phyloP scores from a whole-genome alignment of 2,888 invertebrate species.

The Leucoptera coffeella region DNA sequence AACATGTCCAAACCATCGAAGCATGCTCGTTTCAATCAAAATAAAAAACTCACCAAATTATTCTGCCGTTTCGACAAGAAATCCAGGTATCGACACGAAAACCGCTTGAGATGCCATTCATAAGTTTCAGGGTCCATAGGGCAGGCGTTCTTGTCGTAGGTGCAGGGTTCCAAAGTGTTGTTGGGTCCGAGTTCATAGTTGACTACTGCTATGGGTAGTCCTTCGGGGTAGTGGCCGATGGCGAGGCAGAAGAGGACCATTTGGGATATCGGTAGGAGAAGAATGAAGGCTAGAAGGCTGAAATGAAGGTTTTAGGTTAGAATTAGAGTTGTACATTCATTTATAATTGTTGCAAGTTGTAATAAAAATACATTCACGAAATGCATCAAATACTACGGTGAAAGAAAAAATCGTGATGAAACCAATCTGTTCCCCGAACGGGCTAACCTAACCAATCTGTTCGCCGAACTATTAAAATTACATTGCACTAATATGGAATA shows the following conservation, averaged over 20 bases:
- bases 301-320: too few relatives aligned
- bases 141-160: slow-evolving; percentile 49
- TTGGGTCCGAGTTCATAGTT: slow-evolving; percentile 65
- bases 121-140: slow-evolving; percentile 24
- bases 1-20: too few relatives aligned
- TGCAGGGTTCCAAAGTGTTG: slow-evolving; percentile 32
- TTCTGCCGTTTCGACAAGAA: slow-evolving; percentile 61
- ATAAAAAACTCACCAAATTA: slow-evolving; percentile 60
- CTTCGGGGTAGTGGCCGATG: slow-evolving; percentile 79
- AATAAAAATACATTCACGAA: too few relatives aligned
- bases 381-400: too few relatives aligned
- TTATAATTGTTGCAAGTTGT: too few relatives aligned
- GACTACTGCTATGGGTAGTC: slow-evolving; percentile 70
- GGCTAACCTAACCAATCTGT: too few relatives aligned
- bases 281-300: slow-evolving; percentile 78
- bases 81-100: slow-evolving; percentile 75
- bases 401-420: too few relatives aligned
- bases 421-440: too few relatives aligned
- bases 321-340: too few relatives aligned
- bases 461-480: too few relatives aligned
- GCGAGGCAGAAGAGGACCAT: slow-evolving; percentile 83
- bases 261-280: slow-evolving; percentile 79
- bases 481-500: too few relatives aligned
- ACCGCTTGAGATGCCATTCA: slow-evolving; percentile 51
- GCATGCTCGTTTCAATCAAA: too few relatives aligned